Conservation (phyloP, 1,140 invertebrate species). For the Drosophila dunni region DNA sequence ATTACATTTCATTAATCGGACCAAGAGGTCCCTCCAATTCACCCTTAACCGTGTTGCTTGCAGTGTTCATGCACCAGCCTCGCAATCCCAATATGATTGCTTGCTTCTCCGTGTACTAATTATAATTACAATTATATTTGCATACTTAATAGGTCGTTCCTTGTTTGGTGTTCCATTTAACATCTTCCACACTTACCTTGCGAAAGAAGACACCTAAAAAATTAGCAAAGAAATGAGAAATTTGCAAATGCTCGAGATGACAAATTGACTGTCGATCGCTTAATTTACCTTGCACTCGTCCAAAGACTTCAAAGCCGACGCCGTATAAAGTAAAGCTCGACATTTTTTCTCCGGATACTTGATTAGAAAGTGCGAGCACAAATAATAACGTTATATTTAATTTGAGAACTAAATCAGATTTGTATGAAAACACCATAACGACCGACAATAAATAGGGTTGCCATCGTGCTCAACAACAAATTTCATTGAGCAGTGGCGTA, state of each 20-base stretch:
- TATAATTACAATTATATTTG: constrained; percentile 5
- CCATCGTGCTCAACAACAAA: constrained; percentile 3
- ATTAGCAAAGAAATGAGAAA: constrained; percentile 7
- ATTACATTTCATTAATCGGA: constrained; percentile 88
- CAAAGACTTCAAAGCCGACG: constrained; percentile 86
- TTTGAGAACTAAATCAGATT: constrained; percentile 36
- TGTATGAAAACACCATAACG: constrained; percentile 50
- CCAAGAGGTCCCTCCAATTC: constrained; percentile 87
- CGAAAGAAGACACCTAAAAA: constrained; percentile 74
- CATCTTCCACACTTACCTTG: constrained; percentile 54
- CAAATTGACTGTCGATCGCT: constrained; percentile 5
- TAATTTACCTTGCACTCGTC: constrained; percentile 86
- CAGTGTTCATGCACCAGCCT: constrained; percentile 91
- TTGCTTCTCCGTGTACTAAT: constrained; percentile 87
- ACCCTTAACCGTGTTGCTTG: constrained; percentile 88
- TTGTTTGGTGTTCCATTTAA: neutral
- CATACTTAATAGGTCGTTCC: neutral
- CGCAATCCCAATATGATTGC: constrained; percentile 86
- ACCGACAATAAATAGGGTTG: constrained; percentile 38
- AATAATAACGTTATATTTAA: constrained; percentile 14
- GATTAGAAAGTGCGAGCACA: neutral
- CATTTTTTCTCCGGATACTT: constrained; percentile 15
- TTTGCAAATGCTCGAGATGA: neutral
- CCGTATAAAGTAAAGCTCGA: constrained; percentile 29
- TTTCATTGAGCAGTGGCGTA: constrained; percentile 1